A percentile compares a stretch with the other conserved stretches of the same genome.
phyloP scores from a whole-genome alignment of 2,888 invertebrate genomes.

The Aphrophora alni region DNA sequence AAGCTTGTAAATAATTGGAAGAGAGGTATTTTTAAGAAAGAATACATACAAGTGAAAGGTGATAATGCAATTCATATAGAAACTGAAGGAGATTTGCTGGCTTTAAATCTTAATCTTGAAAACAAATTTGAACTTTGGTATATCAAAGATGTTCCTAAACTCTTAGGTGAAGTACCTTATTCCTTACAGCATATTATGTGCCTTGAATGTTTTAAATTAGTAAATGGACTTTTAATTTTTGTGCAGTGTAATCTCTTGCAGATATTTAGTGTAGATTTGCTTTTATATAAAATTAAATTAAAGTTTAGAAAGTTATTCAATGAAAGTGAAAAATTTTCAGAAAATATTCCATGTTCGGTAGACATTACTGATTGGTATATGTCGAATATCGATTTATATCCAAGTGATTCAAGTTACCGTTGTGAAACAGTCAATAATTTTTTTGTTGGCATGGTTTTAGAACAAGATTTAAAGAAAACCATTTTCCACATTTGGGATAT shows the following conservation, averaged over 20 bases:
- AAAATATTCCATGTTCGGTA: neutral
- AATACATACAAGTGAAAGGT: neutral
- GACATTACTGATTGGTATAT: neutral
- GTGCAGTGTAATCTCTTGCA: neutral
- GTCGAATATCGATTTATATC: neutral
- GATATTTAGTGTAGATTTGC: neutral
- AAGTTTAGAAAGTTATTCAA: neutral
- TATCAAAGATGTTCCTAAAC: neutral
- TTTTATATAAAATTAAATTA: neutral
- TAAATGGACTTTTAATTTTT: neutral
- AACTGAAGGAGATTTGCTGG: neutral
- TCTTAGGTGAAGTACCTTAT: neutral
- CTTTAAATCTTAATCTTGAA: neutral
- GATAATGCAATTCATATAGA: neutral
- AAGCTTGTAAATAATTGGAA: neutral
- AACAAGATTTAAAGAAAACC: neutral
- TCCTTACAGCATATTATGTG: neutral
- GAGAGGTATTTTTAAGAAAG: neutral
- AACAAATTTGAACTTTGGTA: neutral
- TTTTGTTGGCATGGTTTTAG: neutral
- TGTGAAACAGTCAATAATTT: neutral
- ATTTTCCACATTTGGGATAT: neutral
- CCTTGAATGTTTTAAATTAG: neutral
- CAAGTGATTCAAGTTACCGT: neutral
- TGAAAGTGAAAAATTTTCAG: neutral